Evolutionary conservation across 2,888 invertebrate genomes (phyloP).

Genomic region (Lottia gigantea): DNA sequence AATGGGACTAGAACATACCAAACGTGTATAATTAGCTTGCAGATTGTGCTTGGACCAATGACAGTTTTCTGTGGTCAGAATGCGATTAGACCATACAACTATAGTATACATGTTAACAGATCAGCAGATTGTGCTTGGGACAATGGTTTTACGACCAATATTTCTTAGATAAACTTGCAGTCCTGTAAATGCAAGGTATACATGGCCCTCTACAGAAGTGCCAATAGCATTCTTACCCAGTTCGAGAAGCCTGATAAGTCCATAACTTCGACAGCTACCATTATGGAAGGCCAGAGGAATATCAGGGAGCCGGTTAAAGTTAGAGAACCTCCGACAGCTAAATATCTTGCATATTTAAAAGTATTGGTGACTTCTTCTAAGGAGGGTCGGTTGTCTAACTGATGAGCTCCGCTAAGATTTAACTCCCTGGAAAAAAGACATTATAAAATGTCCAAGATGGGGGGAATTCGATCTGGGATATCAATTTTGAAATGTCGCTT

Average conservation of each 20-base stretch:
- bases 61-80: background rate
- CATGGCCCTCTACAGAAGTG: too few relatives aligned
- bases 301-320: conserved; percentile 46
- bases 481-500: too few relatives aligned
- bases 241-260: conserved; percentile 39
- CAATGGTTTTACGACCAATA: too few relatives aligned
- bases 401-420: conserved; percentile 47
- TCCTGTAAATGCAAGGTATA: too few relatives aligned
- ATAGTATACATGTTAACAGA: background rate
- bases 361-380: conserved; percentile 50
- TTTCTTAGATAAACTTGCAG: too few relatives aligned
- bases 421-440: conserved; percentile 51
- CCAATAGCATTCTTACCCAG: conserved; percentile 63
- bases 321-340: conserved; percentile 48
- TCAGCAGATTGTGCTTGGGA: background rate
- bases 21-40: too few relatives aligned
- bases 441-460: background rate
- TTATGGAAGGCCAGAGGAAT: conserved; percentile 58
- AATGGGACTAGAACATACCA: too few relatives aligned
- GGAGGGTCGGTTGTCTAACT: conserved; percentile 58
- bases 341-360: conserved; percentile 45
- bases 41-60: too few relatives aligned
- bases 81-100: background rate
- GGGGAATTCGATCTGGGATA: too few relatives aligned
- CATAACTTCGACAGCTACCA: conserved; percentile 51